phyloP scores from a whole-genome alignment of 2,797 vertebrate genomes.

The Oreonectes daqikongensis region DNA sequence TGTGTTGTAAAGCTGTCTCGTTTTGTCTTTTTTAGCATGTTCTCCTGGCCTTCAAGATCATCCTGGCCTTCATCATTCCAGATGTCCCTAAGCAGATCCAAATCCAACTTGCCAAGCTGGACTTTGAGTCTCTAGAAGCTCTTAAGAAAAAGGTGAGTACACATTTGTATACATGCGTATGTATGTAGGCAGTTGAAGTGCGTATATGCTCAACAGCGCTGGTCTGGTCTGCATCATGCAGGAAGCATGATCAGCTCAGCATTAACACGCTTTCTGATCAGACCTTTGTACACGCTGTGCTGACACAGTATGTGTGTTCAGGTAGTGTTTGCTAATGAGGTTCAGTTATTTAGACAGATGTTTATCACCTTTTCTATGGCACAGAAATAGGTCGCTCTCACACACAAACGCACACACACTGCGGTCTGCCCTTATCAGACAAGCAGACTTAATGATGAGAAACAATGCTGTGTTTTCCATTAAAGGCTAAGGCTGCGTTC shows the following conservation, averaged over 20 bases:
- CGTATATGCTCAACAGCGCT: slow-evolving; percentile 18
- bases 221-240: slow-evolving; percentile 8
- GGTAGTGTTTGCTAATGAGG: slow-evolving; percentile 44
- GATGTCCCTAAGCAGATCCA: slow-evolving; percentile 89
- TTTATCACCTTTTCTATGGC: slow-evolving; percentile 53
- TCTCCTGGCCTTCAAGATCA: slow-evolving; percentile 90
- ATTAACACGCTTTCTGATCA: slow-evolving; percentile 34
- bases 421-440: slow-evolving; percentile 9
- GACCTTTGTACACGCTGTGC: slow-evolving; percentile 11
- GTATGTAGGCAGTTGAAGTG: neutral
- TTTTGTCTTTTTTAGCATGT: slow-evolving; percentile 79
- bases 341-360: slow-evolving; percentile 51
- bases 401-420: slow-evolving; percentile 20
- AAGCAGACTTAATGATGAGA: slow-evolving; percentile 23
- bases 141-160: slow-evolving; percentile 92
- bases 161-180: neutral
- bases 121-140: slow-evolving; percentile 85
- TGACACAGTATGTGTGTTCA: slow-evolving; percentile 28
- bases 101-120: slow-evolving; percentile 79
- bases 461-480: neutral
- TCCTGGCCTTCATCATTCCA: slow-evolving; percentile 90
- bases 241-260: slow-evolving; percentile 4
- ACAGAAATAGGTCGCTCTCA: slow-evolving; percentile 55
- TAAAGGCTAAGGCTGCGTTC: slow-evolving; percentile 6
- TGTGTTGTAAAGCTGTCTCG: slow-evolving; percentile 9